phyloP scores from a whole-genome alignment of 2,797 vertebrate species.

The Urophycis tenuis region DNA sequence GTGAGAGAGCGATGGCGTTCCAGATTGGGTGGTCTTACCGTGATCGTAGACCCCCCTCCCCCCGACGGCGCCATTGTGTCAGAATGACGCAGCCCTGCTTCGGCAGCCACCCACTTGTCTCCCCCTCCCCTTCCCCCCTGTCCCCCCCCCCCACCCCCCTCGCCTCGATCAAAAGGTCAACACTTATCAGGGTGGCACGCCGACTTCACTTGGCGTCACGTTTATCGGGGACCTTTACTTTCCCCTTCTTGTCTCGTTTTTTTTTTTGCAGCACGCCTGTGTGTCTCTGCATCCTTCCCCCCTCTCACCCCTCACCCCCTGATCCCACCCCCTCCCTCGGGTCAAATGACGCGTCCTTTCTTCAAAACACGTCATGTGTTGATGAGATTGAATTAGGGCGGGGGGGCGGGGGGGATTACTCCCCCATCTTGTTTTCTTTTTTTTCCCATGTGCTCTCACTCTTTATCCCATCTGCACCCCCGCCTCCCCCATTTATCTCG shows the following conservation, averaged over 20 bases:
- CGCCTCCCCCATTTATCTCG: background rate
- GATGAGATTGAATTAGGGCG: background rate
- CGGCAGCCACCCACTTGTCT: background rate
- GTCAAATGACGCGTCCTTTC: background rate
- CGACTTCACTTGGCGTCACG: background rate
- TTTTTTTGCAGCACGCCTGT: no score
- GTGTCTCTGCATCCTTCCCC: no score
- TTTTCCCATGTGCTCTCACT: background rate
- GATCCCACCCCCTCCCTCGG: background rate
- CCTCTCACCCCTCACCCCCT: no score
- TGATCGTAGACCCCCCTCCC: no score
- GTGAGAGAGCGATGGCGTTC: background rate
- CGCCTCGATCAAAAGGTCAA: background rate
- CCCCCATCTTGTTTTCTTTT: background rate
- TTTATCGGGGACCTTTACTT: no score
- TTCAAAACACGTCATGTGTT: background rate
- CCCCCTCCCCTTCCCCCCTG: no score
- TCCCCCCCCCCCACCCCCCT: no score
- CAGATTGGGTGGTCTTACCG: background rate
- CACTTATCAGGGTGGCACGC: background rate
- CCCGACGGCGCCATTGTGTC: background rate
- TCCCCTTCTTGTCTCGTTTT: no score
- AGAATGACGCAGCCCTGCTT: background rate
- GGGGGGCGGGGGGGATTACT: background rate
- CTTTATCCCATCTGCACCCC: background rate